phyloP scores from a whole-genome alignment of 2,113 vertebrate genomes.

The Ia io region DNA sequence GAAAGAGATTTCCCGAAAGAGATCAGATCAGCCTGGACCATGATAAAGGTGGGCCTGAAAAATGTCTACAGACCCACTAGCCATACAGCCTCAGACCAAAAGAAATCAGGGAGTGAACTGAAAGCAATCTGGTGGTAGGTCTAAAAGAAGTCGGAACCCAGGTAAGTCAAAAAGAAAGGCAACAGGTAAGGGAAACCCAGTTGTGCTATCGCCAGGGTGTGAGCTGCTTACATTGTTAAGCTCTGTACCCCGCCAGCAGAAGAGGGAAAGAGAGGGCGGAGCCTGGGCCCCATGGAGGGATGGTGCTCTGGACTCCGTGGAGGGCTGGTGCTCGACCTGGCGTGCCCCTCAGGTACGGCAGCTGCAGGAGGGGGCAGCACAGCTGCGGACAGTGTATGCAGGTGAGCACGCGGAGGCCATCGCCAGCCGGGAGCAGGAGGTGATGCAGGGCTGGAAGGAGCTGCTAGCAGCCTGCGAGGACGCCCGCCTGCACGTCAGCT shows the following conservation, averaged over 20 bases:
- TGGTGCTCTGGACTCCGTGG: rapidly evolving
- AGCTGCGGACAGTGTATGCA: slow-evolving; percentile 94
- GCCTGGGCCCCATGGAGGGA: neutral
- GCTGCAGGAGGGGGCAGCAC: slow-evolving; percentile 94
- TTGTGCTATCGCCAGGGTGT: neutral
- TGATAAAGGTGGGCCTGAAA: neutral
- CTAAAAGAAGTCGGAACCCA: neutral
- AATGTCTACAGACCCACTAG: rapidly evolving
- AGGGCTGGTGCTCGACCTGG: neutral
- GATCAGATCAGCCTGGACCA: neutral
- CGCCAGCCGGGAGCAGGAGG: slow-evolving; percentile 90
- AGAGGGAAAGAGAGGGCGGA: neutral
- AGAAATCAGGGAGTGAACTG: neutral
- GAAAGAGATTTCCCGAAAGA: neutral
- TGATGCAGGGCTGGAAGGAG: slow-evolving; percentile 93
- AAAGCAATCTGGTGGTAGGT: neutral
- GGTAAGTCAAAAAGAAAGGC: neutral
- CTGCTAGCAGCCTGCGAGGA: slow-evolving; percentile 93
- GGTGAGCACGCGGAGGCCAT: slow-evolving; percentile 95
- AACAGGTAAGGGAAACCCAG: neutral
- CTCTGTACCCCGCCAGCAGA: neutral
- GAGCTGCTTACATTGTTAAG: neutral
- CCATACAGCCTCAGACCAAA: neutral
- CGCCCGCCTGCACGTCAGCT: slow-evolving; percentile 93
- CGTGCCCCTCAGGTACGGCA: slow-evolving; percentile 87